phyloP scores from a whole-genome alignment of 2,797 vertebrate genomes.

The Cossypha caffra region DNA sequence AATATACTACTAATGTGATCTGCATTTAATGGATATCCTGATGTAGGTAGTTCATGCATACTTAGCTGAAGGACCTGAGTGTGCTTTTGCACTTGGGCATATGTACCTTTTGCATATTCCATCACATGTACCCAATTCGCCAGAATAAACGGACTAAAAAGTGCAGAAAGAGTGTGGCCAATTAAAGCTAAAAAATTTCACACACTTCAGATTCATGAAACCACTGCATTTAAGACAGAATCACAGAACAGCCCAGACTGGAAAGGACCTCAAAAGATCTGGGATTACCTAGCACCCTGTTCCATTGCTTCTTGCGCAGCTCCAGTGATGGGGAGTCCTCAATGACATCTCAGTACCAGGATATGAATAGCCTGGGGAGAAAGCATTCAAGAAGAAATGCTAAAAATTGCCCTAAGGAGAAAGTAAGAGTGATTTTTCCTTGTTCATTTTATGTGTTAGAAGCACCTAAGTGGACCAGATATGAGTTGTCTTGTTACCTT shows the following conservation, averaged over 20 bases:
- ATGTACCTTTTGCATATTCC: neutral
- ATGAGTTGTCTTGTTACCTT: neutral
- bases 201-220: neutral
- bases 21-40: neutral
- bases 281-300: neutral
- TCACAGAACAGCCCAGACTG: neutral
- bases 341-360: neutral
- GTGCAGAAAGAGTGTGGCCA: neutral
- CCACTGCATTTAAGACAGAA: neutral
- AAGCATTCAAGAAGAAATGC: neutral
- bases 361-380: neutral
- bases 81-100: neutral
- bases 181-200: neutral
- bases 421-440: neutral
- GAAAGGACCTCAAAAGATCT: neutral
- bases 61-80: neutral
- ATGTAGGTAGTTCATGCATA: neutral
- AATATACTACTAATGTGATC: neutral
- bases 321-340: neutral
- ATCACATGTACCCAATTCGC: neutral
- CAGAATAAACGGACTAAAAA: neutral
- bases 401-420: neutral
- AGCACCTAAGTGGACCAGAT: neutral
- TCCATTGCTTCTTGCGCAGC: neutral
- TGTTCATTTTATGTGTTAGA: neutral